Percentiles rank a stretch among this genome's conserved stretches.
phyloP scores from a whole-genome alignment of 2,888 invertebrate genomes.

The Drosophila fulvimacula region DNA sequence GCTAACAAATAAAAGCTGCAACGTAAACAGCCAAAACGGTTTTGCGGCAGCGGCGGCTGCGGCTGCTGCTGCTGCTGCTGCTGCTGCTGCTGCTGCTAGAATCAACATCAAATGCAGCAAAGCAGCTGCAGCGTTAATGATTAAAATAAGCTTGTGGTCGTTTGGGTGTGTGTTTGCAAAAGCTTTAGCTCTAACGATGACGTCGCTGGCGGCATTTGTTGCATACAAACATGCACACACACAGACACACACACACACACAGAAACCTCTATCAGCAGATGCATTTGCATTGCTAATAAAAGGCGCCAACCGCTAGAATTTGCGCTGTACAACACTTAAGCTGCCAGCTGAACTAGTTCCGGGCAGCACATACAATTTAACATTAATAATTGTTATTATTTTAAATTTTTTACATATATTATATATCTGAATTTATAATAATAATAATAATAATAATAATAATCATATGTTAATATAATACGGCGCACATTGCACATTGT shows the following conservation, averaged over 20 bases:
- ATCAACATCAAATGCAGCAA: slow-evolving; percentile 61
- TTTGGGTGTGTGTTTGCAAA: slow-evolving; percentile 31
- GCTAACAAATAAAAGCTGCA: slow-evolving; percentile 77
- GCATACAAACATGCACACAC: slow-evolving; percentile 48
- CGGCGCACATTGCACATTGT: too few species aligned
- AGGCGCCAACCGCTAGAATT: slow-evolving; percentile 26
- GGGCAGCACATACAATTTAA: not conserved
- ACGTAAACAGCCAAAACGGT: slow-evolving; percentile 64
- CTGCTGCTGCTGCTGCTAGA: slow-evolving; percentile 42
- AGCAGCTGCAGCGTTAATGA: slow-evolving; percentile 60
- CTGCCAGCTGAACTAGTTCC: not conserved
- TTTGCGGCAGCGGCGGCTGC: slow-evolving; percentile 22
- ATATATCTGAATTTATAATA: too few species aligned
- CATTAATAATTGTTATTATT: not conserved
- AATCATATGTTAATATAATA: too few species aligned
- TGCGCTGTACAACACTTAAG: slow-evolving; percentile 20
- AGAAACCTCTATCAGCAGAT: not conserved
- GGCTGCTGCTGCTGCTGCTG: slow-evolving; percentile 37
- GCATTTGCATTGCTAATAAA: slow-evolving; percentile 4
- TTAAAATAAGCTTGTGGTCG: slow-evolving; percentile 57
- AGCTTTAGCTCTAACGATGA: slow-evolving; percentile 60
- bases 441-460: too few species aligned
- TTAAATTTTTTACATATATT: too few species aligned
- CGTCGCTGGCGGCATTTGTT: slow-evolving; percentile 75
- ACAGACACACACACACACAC: not conserved